Base-by-base conservation (phyloP, 1,140 invertebrate genomes). In the Tetragonula clypearis region DNA sequence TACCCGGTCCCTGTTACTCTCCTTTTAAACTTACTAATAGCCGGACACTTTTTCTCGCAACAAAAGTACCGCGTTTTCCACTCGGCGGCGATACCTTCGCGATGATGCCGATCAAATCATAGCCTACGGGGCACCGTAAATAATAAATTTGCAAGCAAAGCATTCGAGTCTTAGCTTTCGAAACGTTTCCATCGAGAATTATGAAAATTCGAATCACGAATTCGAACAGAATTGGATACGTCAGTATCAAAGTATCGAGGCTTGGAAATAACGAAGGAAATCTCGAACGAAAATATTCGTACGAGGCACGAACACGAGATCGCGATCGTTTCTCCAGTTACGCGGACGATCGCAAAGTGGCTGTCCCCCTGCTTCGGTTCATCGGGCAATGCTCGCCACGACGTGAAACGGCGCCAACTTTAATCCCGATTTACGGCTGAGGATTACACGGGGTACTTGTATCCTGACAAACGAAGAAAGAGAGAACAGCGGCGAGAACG, bases 351-450 rank as follows among this genome's bases (percentile, higher is more conserved):
- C 35, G 19, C 56, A 73, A 73, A 81, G 69, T 21, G 19, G 23
- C 23, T 41, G 17, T 8, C 26, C n/a, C 23, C n/a, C 19, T 69
- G 23, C 73, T 55, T 82, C 68, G 66, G 74, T 73, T 72, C 74
- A 30, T 72, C 75, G 60, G 60, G n/a, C 26, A n/a, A 41, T n/a
- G 69, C 49, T 85, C 73, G 72, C 53, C 14, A 8, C 35, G 35
- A 35, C 21, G 68, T 41, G 68, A 69, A 41, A 83, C 84, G 85
- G 82, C 86, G 81, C 86, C 82, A 89, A 90, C 84, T 92, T 92
- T 92, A 92, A 92, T 93, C 90, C 91, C 89, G 90, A 92, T 92
- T 93, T 92, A 92, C 90, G 90, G 87, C 73, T 62, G 72, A 76
- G 91, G 90, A 93, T 92, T 92, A 92, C 91, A 87, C 80, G 82